phyloP scores from a whole-genome alignment of 2,888 invertebrate genomes.

The Nemoura dubitans region DNA sequence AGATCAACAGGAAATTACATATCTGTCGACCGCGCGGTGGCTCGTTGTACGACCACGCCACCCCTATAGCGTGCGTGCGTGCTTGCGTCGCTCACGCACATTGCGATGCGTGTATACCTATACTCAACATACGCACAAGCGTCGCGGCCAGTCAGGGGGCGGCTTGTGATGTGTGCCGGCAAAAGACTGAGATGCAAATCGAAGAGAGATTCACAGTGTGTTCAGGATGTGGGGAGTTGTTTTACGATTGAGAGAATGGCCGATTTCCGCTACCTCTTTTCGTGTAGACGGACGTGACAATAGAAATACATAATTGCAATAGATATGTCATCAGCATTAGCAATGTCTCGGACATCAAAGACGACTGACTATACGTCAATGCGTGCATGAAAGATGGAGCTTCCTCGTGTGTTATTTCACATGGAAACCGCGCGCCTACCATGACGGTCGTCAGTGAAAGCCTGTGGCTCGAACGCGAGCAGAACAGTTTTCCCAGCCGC shows the following conservation, averaged over 20 bases:
- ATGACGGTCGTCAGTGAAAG: too few species aligned
- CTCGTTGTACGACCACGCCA: not conserved
- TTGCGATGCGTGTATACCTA: not conserved
- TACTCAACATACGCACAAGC: not conserved
- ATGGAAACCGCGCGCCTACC: not conserved
- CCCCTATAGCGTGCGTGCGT: not conserved
- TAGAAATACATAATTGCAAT: not conserved
- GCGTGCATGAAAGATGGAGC: too few species aligned
- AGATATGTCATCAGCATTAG: too few species aligned
- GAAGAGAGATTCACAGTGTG: not conserved
- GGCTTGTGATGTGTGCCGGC: not conserved
- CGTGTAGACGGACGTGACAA: not conserved
- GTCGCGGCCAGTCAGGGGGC: not conserved
- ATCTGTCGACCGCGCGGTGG: not conserved
- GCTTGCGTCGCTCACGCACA: not conserved
- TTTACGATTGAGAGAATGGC: not conserved
- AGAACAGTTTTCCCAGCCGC: not conserved
- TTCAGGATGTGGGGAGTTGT: not conserved
- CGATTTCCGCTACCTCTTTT: not conserved
- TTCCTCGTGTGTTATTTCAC: not conserved
- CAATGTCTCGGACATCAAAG: not conserved
- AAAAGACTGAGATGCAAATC: not conserved
- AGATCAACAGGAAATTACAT: conserved; percentile 7
- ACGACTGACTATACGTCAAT: not conserved
- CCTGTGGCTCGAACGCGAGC: not conserved